Evolutionary conservation across 2,113 vertebrate genomes (phyloP).

Genomic region (Sakesphorus luctuosus): DNA sequence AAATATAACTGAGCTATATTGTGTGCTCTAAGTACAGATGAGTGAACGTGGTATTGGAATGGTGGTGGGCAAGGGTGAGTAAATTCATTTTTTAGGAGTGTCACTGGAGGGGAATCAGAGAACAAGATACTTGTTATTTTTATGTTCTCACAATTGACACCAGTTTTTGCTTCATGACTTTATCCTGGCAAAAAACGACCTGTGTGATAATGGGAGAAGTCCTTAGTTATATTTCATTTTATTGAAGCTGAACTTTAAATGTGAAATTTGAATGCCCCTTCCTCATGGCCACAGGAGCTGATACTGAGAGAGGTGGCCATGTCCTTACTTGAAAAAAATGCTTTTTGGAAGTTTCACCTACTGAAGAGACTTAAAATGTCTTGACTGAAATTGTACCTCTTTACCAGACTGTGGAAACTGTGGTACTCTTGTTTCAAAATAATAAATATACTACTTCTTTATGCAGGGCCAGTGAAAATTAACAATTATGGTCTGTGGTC

Average conservation of each 20-base stretch:
- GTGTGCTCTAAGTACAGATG: neutral
- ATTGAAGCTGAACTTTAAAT: neutral
- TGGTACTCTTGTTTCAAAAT: neutral
- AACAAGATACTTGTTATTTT: neutral
- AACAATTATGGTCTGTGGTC: constrained; percentile 19
- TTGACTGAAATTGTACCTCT: neutral
- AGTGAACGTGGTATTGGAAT: neutral
- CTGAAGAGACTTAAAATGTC: neutral
- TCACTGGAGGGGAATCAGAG: neutral
- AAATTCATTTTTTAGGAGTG: neutral
- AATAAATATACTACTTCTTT: neutral
- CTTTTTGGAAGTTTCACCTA: neutral
- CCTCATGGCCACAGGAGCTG: neutral
- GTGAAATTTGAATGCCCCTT: neutral
- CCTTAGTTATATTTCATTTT: neutral
- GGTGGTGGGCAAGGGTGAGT: neutral
- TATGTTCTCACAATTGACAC: neutral
- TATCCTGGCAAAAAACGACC: neutral
- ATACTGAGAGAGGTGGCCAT: neutral
- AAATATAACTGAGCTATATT: neutral
- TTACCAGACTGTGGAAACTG: neutral
- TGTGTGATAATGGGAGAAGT: neutral
- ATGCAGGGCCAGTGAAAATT: neutral
- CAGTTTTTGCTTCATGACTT: neutral
- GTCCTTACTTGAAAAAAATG: neutral